Conservation (phyloP, 37 sponge, comb jelly and placozoan genomes). For the Mnemiopsis leidyi region DNA sequence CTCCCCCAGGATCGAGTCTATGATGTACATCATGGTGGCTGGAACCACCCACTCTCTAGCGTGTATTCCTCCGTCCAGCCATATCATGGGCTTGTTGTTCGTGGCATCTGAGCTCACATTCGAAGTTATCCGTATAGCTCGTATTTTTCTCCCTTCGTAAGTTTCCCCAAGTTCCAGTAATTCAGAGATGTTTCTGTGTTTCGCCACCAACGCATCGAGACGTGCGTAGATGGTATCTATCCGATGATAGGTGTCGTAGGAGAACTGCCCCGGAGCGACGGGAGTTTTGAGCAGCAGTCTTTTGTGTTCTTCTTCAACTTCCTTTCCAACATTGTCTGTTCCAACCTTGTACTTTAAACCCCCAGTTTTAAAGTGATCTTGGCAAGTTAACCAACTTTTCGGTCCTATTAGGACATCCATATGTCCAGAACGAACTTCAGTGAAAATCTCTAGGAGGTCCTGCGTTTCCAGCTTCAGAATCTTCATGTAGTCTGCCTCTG, state of each 20-base stretch:
- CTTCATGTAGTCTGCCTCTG: too few relatives aligned
- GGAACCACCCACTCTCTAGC: slow-evolving; percentile 64
- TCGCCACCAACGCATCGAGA: neutral
- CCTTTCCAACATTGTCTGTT: neutral
- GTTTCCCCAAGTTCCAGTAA: neutral
- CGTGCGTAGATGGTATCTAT: neutral
- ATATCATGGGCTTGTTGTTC: slow-evolving; percentile 25
- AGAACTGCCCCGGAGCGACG: neutral
- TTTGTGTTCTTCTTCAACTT: neutral
- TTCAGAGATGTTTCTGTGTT: neutral
- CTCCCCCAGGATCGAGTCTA: slow-evolving; percentile 8
- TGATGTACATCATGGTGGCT: slow-evolving; percentile 61
- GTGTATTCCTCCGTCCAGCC: slow-evolving; percentile 65
- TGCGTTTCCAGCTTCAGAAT: too few relatives aligned
- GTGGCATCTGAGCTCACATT: neutral
- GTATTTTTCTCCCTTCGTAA: slow-evolving; percentile 41
- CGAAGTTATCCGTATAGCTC: slow-evolving; percentile 2
- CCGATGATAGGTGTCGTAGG: neutral
- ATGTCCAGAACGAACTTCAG: too few relatives aligned
- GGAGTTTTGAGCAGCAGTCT: neutral
- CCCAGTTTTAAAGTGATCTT: too few relatives aligned
- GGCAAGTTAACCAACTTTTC: too few relatives aligned
- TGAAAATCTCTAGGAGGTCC: too few relatives aligned
- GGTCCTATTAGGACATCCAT: too few relatives aligned
- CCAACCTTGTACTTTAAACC: neutral